Conservation (phyloP, 2,888 invertebrate genomes). For the Brenthis daphne region DNA sequence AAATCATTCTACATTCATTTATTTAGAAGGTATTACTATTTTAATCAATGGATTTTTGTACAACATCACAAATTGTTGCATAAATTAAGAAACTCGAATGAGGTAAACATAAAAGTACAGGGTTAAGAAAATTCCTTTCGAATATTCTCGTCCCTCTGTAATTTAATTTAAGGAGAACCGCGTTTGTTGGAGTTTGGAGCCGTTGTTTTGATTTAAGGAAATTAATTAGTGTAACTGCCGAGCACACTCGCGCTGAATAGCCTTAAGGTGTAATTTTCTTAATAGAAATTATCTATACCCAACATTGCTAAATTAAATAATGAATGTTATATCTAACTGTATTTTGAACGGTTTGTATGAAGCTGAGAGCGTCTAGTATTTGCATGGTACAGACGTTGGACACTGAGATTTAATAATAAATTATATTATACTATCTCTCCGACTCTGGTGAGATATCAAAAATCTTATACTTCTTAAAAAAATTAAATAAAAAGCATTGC, state of each 20-base stretch:
- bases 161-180: slow-evolving; percentile 70
- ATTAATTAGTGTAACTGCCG: slow-evolving; percentile 67
- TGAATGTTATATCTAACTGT: background rate
- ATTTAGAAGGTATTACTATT: no score
- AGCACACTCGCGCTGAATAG: slow-evolving; percentile 52
- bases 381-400: slow-evolving; percentile 7
- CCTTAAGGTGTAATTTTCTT: slow-evolving; percentile 57
- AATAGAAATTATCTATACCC: slow-evolving; percentile 39
- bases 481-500: no score
- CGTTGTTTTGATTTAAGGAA: slow-evolving; percentile 74
- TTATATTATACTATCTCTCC: no score
- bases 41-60: no score
- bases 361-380: background rate
- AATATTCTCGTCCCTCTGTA: slow-evolving; percentile 60
- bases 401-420: background rate
- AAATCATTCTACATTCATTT: no score
- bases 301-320: slow-evolving; percentile 23
- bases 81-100: slow-evolving; percentile 5
- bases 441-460: no score
- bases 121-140: slow-evolving; percentile 45
- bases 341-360: background rate
- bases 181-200: slow-evolving; percentile 54
- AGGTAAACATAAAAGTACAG: slow-evolving; percentile 23
- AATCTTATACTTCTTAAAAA: no score
- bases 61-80: background rate